Percentiles rank a stretch among this genome's conserved stretches.
These are phyloP conservation scores for Coracopsis vasa DNA, from an alignment of 2,113 vertebrate genomes.

Conservation along the genomic window DNA sequence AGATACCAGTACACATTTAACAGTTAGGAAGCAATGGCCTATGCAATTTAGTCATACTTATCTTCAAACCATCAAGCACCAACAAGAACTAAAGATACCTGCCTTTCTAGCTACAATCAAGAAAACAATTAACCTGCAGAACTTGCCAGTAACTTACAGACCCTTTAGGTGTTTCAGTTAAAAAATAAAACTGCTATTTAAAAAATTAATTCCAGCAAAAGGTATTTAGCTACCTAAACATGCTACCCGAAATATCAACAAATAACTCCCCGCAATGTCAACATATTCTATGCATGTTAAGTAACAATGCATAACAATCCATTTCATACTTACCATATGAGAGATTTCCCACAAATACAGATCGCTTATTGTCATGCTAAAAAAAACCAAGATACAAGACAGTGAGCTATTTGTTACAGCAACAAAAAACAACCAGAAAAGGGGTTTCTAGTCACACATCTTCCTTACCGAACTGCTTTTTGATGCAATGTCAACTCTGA, in stretches of 20 bases:
- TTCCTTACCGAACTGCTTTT: constrained; percentile 72
- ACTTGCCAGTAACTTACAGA: background rate
- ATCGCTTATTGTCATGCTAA: constrained; percentile 89
- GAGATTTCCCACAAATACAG: constrained; percentile 92
- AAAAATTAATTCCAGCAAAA: background rate
- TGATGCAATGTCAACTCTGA: constrained; percentile 88
- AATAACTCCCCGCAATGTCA: background rate
- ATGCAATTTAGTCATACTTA: background rate
- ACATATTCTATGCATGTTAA: background rate
- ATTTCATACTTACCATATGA: constrained; percentile 85
- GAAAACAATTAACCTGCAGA: background rate
- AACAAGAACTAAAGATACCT: background rate
- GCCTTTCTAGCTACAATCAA: background rate
- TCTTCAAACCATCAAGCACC: background rate
- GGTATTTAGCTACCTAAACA: background rate
- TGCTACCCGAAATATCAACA: background rate
- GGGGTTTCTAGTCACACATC: background rate
- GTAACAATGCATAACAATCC: background rate
- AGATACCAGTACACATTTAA: background rate
- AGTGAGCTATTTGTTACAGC: background rate
- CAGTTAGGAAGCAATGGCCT: background rate
- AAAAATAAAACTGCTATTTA: background rate
- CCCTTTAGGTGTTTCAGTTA: background rate
- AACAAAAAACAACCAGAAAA: background rate
- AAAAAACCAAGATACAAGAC: background rate